Percentiles rank a stretch among this genome's conserved stretches.
Conservation (phyloP, 2,113 vertebrate species). For the Rhynchomys soricoides region DNA sequence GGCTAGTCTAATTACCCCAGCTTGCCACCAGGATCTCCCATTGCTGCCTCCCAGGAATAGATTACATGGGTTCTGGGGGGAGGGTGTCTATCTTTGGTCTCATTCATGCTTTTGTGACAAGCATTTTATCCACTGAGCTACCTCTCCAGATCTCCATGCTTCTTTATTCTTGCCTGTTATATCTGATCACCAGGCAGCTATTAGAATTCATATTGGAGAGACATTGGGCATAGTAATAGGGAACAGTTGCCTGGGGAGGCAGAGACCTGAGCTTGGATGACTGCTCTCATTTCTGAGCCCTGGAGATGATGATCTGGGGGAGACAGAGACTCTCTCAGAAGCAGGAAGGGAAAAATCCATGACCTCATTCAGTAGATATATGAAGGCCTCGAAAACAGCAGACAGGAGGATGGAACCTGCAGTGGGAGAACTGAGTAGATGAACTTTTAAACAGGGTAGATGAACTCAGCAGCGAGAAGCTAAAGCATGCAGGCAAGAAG, state of each 20-base stretch:
- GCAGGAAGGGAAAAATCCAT: slow-evolving; percentile 16
- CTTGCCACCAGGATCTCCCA: neutral
- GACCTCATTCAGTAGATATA: neutral
- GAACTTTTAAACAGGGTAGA: neutral
- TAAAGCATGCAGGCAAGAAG: neutral
- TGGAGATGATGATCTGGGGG: neutral
- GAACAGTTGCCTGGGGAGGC: neutral
- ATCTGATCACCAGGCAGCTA: neutral
- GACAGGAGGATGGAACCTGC: no score
- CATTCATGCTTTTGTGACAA: neutral
- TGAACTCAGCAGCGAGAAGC: neutral
- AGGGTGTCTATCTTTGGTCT: neutral
- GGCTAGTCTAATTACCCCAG: neutral
- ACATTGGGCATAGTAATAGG: neutral
- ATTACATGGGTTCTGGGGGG: neutral
- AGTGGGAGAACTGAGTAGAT: no score
- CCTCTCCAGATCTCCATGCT: neutral
- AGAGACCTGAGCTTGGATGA: neutral
- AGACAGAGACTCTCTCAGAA: neutral
- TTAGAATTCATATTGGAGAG: neutral
- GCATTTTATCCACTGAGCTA: neutral
- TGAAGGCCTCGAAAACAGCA: neutral
- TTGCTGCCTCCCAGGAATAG: neutral
- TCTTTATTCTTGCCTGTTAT: neutral
- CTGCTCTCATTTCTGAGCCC: neutral